phyloP scores from a whole-genome alignment of 2,888 invertebrate genomes.

The Drosophila subquinaria region DNA sequence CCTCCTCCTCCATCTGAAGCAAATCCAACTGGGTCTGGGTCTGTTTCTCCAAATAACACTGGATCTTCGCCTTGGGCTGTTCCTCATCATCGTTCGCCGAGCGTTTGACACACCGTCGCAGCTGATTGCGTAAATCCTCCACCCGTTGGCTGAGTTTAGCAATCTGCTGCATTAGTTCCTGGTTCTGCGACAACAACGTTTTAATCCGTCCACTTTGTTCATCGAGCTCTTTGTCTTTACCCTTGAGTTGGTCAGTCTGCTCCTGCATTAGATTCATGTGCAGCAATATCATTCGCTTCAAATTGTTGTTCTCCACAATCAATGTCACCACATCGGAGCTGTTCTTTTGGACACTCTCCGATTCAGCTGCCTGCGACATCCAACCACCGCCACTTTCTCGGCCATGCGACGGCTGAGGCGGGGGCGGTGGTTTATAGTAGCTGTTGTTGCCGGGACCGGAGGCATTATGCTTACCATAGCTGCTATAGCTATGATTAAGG shows the following conservation, averaged over 20 bases:
- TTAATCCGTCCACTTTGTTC: conserved; percentile 92
- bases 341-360: conserved; percentile 6
- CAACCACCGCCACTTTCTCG: conserved; percentile 39
- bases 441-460: conserved; percentile 13
- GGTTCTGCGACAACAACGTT: conserved; percentile 87
- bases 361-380: conserved; percentile 21
- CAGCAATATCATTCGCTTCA: conserved; percentile 91
- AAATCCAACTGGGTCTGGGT: conserved; percentile 43
- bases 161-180: conserved; percentile 86
- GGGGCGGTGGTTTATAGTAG: conserved; percentile 48
- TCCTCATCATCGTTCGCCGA: conserved; percentile 55
- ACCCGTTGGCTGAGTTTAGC: conserved; percentile 70
- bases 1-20: background rate
- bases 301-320: conserved; percentile 84
- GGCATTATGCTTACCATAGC: conserved; percentile 16
- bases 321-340: conserved; percentile 77
- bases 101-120: conserved; percentile 62
- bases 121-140: conserved; percentile 69
- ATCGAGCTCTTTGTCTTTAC: conserved; percentile 92
- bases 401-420: conserved; percentile 3
- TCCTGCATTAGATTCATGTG: conserved; percentile 96
- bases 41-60: conserved; percentile 59
- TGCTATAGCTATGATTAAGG: conserved; percentile 65
- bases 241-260: conserved; percentile 93
- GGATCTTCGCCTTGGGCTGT: conserved; percentile 47